Base-by-base conservation (phyloP, 1,140 invertebrate genomes). In the Ylistrum balloti region DNA sequence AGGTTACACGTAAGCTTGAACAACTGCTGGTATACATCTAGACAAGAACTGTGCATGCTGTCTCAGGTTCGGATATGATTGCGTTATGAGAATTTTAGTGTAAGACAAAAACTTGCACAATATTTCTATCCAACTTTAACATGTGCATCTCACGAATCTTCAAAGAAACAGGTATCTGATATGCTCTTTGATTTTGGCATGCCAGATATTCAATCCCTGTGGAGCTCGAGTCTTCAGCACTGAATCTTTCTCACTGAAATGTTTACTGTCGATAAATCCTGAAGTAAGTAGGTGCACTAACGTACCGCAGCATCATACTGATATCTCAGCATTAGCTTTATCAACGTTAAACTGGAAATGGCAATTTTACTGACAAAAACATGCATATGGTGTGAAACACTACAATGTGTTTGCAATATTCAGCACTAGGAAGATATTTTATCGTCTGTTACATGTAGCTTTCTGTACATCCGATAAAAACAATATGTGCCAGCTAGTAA, bases 401-500 rank as follows among this genome's bases (percentile, higher is more conserved):
- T 74, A 74, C 56, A 74, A 74, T 74, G 56, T 74, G 56, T 74
- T 74, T 74, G 56, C 56, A 74, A 74, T 74, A 74, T 74, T 28
- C 22, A 74, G 56, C 56, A 74, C n/a, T 28, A n/a, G 5, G n/a
- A 3, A 28, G 56, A 74, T 28, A 74, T 74, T 74, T 28, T 74
- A 74, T 74, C 56, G 56, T 28, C 56, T 74, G 56, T n/a, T 74
- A 11, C 17, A 17, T n/a, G 22, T n/a, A 74, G 7, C n/a, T 74
- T 74, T 74, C 56, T 28, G 56, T 74, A 74, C 28, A 17, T 28
- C 22, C 15, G 56, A 74, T 74, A 74, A 74, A 74, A n/a, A 74
- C 56, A 74, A 74, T 28, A n/a, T 74, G n/a, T 74, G 56, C n/a
- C 20, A 74, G 56, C 7, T 3, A 74, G 22, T 11, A 74, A 38